These are phyloP conservation scores for Lutjanus campechanus DNA, from an alignment of 2,797 vertebrate species.

Conservation along the genomic window DNA sequence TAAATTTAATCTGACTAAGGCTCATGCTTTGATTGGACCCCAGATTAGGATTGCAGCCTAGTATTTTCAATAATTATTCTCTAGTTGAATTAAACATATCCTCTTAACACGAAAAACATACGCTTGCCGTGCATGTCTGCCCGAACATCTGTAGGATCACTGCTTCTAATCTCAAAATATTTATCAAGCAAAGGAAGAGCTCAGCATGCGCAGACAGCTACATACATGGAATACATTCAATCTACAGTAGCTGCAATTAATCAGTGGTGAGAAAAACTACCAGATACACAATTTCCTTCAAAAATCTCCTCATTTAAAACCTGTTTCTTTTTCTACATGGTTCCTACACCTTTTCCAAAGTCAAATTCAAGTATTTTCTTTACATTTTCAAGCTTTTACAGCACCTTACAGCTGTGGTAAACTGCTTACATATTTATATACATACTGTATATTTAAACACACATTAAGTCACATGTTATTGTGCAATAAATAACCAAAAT, in stretches of 20 bases:
- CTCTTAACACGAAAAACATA: conserved; percentile 85
- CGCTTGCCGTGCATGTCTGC: conserved; percentile 71
- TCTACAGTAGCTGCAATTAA: conserved; percentile 25
- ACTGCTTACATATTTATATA: no score
- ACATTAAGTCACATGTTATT: no score
- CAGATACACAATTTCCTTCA: conserved; percentile 4
- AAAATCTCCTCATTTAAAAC: conserved; percentile 1
- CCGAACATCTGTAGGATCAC: conserved; percentile 79
- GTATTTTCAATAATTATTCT: conserved; percentile 87
- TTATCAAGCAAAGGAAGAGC: conserved; percentile 60
- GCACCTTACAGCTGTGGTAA: no score
- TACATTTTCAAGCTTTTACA: no score
- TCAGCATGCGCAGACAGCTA: conserved; percentile 19
- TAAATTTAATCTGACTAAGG: conserved; percentile 87
- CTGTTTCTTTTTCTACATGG: conserved; percentile 17
- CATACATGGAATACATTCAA: conserved; percentile 25
- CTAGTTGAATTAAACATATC: conserved; percentile 85
- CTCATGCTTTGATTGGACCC: conserved; percentile 84
- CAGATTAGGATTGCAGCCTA: conserved; percentile 85
- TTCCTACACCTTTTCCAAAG: no score
- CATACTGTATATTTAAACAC: no score
- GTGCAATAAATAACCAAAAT: no score
- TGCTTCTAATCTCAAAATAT: conserved; percentile 80
- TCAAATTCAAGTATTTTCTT: no score
- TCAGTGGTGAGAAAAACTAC: conserved; percentile 13